Evolutionary conservation across 1,140 invertebrate genomes (phyloP).

Genomic region (Elysia chlorotica): DNA sequence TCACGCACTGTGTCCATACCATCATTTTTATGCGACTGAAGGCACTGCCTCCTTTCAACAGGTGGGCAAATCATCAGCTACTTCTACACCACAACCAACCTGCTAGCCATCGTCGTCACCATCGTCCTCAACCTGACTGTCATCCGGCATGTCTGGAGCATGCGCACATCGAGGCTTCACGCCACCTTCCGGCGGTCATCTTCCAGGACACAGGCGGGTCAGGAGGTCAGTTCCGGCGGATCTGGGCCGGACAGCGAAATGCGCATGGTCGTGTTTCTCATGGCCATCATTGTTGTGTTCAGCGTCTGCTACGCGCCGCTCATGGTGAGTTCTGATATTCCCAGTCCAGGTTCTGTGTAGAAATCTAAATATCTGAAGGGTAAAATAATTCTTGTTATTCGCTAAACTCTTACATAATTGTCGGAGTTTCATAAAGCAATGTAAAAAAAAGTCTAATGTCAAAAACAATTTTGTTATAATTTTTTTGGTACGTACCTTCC

Average conservation of each 20-base stretch:
- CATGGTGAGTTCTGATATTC: constrained; percentile 59
- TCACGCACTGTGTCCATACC: not conserved
- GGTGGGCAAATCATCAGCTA: constrained; percentile 41
- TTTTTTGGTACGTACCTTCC: too few relatives aligned
- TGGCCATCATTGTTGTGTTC: constrained; percentile 61
- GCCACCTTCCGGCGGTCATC: constrained; percentile 16
- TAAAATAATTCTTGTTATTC: too few relatives aligned
- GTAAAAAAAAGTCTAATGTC: too few relatives aligned
- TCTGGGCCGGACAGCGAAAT: constrained; percentile 48
- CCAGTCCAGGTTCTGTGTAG: too few relatives aligned
- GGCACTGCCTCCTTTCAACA: not conserved
- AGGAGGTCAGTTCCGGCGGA: constrained; percentile 8
- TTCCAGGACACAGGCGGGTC: constrained; percentile 19
- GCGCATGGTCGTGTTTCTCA: constrained; percentile 60
- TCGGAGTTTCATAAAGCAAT: too few relatives aligned
- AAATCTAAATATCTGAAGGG: too few relatives aligned
- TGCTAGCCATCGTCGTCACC: constrained; percentile 48
- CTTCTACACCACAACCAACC: constrained; percentile 46
- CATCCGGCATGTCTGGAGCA: constrained; percentile 42
- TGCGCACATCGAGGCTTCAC: constrained; percentile 32
- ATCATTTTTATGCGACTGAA: not conserved
- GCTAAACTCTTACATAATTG: too few relatives aligned
- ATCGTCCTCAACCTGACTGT: constrained; percentile 52
- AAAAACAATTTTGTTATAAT: too few relatives aligned
- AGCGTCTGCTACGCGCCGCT: constrained; percentile 60